Evolutionary conservation across 2,113 vertebrate species (phyloP), one percentile per base, ranked within the genome.

Genomic region (Mugil cephalus): DNA sequence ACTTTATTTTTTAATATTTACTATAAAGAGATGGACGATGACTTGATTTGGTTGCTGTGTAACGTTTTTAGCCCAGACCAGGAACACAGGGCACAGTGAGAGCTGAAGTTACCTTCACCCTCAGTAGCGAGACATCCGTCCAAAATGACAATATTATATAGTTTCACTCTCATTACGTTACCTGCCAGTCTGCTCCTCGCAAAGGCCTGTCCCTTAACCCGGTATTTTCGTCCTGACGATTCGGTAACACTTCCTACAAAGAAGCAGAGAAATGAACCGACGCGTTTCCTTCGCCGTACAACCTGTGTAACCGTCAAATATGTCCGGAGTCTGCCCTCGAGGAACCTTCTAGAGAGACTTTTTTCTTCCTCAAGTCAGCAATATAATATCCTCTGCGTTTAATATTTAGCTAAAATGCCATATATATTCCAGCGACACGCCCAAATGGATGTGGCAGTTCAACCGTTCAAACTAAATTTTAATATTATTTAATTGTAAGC

Each of bases 221-320:
- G 14, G 48, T 53, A 2, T 21, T 67, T 18, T 51, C 4, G 11
- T 68, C 58, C 12, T 1, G 40, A 66, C 38, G 50, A 13, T 10
- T 14, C 9, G 52, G 4, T 35, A 17, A 30, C 39, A 72, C 66
- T 74, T 79, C 63, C 58, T 58, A 43, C 17, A 40, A 11, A 54
- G 34, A 11, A 69, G 14, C 51, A 51, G 8, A 30, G 9, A 42
- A 30, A 1, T 30, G 35, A 64, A 77, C 7, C 19, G 47, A 65
- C 24, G 19, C 11, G 19, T 55, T 69, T 55, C 56, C 43, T 13
- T 24, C 35, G 24, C 15, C 10, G 48, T 15, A 1, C 19, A 13
- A 11, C 14, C 0, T 13, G 84, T 79, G 84, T 74, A 78, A 71
- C 90, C 1, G 10, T 17, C 13, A 76, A 85, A 86, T 80, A 12